These are phyloP conservation scores for Macropus fuliginosus DNA, from an alignment of 2,797 vertebrate species.

Conservation along the genomic window DNA sequence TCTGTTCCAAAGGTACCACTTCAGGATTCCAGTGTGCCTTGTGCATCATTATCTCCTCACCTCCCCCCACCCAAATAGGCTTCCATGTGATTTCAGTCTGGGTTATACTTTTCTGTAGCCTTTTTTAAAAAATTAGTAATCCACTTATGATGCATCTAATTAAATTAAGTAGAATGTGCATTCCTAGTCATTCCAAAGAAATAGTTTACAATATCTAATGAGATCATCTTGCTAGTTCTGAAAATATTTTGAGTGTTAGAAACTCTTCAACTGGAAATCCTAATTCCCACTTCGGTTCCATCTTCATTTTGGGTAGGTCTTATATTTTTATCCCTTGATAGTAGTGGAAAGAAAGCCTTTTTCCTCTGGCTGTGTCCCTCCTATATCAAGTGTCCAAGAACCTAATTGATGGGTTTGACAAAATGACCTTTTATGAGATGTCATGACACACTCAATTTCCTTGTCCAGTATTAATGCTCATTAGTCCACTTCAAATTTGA, in stretches of 20 bases:
- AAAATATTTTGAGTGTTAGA: background rate
- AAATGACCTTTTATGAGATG: background rate
- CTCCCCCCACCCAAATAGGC: background rate
- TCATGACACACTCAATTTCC: conserved; percentile 26
- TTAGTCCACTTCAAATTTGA: background rate
- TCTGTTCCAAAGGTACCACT: background rate
- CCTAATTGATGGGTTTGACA: conserved; percentile 43
- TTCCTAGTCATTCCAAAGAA: background rate
- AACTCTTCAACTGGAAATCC: background rate
- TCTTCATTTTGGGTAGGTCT: background rate
- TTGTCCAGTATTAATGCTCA: background rate
- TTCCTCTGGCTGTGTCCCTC: background rate
- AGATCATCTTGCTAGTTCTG: background rate
- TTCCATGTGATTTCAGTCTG: background rate
- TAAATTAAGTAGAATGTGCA: background rate
- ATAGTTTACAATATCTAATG: background rate
- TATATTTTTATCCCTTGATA: background rate
- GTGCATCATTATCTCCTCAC: no score
- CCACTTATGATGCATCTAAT: background rate
- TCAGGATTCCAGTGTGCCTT: background rate
- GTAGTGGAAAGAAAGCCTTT: background rate
- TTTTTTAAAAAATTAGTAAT: background rate
- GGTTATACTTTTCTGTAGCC: background rate
- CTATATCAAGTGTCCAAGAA: background rate
- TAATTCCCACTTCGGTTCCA: background rate